These are phyloP conservation scores for Thalpophila matura DNA, from an alignment of 2,888 invertebrate species.

Conservation along the genomic window DNA sequence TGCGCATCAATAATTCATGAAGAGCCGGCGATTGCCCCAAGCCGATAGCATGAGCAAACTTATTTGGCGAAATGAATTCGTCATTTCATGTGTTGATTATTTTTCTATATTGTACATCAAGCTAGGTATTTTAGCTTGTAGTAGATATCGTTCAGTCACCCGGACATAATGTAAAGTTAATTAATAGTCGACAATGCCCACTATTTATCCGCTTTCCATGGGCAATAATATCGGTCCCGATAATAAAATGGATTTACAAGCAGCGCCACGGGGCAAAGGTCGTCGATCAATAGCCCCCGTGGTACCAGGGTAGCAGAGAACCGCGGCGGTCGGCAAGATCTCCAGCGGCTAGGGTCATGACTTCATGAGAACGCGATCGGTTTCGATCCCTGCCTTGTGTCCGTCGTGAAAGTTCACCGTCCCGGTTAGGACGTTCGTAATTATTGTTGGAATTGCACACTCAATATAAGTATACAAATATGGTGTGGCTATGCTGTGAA, in stretches of 20 bases:
- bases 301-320: conserved; percentile 61
- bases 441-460: conserved; percentile 48
- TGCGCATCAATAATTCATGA: conserved; percentile 45
- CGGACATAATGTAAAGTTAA: neutral
- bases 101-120: neutral
- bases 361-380: conserved; percentile 69
- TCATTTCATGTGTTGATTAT: conserved; percentile 21
- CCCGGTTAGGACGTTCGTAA: conserved; percentile 67
- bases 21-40: conserved; percentile 24
- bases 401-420: conserved; percentile 69
- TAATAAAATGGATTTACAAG: conserved; percentile 40
- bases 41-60: conserved; percentile 29
- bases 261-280: conserved; percentile 50
- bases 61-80: conserved; percentile 33
- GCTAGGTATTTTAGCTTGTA: conserved; percentile 22
- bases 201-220: conserved; percentile 22
- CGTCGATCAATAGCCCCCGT: conserved; percentile 47
- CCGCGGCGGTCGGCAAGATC: conserved; percentile 53
- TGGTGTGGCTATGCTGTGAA: conserved; percentile 12
- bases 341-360: conserved; percentile 63
- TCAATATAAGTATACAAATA: conserved; percentile 41
- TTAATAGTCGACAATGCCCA: conserved; percentile 13
- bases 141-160: neutral
- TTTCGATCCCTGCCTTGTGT: conserved; percentile 42
- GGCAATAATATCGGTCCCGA: conserved; percentile 7